Evolutionary conservation across 2,113 vertebrate species (phyloP).

Genomic region (Drymodes brunneopygia): DNA sequence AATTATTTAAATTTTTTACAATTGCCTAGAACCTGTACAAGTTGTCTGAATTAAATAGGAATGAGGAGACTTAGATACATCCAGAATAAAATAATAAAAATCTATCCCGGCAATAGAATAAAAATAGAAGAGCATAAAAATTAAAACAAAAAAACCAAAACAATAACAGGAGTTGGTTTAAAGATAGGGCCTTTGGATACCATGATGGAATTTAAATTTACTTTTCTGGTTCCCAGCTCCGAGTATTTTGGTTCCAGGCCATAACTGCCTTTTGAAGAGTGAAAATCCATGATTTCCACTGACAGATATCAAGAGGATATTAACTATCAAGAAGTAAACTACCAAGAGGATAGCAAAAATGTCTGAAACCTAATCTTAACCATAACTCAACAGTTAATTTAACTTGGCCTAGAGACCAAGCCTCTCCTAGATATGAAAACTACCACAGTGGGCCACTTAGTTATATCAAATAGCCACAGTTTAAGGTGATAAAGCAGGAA

Average conservation of each 20-base stretch:
- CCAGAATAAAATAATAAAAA: neutral
- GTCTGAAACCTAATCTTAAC: neutral
- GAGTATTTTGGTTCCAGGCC: neutral
- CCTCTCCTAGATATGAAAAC: neutral
- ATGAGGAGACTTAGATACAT: neutral
- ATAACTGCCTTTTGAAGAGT: neutral
- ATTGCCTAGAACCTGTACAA: neutral
- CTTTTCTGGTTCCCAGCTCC: neutral
- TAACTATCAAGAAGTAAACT: neutral
- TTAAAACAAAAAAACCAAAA: neutral
- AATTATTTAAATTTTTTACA: neutral
- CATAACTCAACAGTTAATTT: neutral
- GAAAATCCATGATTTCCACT: neutral
- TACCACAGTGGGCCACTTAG: neutral
- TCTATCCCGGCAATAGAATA: neutral
- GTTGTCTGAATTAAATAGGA: neutral
- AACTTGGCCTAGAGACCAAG: neutral
- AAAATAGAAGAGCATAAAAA: neutral
- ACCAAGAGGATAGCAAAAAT: neutral
- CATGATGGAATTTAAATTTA: neutral
- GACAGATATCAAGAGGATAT: neutral
- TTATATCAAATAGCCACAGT: neutral
- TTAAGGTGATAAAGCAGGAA: neutral
- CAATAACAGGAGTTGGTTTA: neutral
- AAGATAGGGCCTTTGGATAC: neutral